Percentiles rank a stretch among this genome's conserved stretches.
Evolutionary conservation across 2,888 invertebrate genomes (phyloP).

Genomic region (Gryllus longicercus): DNA sequence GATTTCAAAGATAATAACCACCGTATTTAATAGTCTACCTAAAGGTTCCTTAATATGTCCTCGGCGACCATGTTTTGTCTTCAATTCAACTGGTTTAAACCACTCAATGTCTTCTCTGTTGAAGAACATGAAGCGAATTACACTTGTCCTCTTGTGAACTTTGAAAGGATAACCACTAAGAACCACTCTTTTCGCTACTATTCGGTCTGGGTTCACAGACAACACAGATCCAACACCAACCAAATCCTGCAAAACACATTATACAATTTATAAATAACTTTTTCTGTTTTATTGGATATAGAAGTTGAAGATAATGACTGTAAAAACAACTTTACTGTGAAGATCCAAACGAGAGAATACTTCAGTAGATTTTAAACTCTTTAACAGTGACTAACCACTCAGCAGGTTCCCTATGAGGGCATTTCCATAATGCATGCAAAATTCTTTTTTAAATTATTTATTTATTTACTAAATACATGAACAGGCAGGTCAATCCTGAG

Average conservation of each 20-base stretch:
- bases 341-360: no score
- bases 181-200: slow-evolving; percentile 86
- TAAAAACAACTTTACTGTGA: no score
- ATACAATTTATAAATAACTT: slow-evolving; percentile 21
- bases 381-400: no score
- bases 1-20: no score
- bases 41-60: slow-evolving; percentile 94
- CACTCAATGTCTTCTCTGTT: slow-evolving; percentile 92
- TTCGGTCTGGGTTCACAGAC: slow-evolving; percentile 85
- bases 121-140: slow-evolving; percentile 97
- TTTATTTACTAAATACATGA: not conserved
- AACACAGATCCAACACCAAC: slow-evolving; percentile 86
- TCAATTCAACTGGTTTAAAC: slow-evolving; percentile 91
- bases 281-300: not conserved
- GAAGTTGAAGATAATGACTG: no score
- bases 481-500: no score
- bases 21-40: slow-evolving; percentile 51
- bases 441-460: not conserved
- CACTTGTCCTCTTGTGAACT: slow-evolving; percentile 78
- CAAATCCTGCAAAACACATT: slow-evolving; percentile 54
- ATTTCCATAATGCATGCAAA: not conserved
- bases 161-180: slow-evolving; percentile 82
- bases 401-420: not conserved
- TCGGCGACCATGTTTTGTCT: slow-evolving; percentile 86
- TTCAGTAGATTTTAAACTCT: no score